Conservation (phyloP, 2,888 invertebrate species). For the Molanna angustata region DNA sequence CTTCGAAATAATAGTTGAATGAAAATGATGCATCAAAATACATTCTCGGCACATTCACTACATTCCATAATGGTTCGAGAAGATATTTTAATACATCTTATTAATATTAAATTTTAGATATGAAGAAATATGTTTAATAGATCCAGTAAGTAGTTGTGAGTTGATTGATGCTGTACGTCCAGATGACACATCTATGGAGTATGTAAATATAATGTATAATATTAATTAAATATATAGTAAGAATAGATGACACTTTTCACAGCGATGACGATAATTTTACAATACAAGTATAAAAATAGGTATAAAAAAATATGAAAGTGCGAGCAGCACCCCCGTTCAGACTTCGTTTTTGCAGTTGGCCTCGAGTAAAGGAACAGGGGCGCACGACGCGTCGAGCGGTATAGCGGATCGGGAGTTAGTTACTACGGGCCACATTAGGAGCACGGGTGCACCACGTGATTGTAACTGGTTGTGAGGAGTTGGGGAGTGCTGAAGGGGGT, state of each 20-base stretch:
- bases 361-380: slow-evolving; percentile 31
- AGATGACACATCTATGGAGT: no score
- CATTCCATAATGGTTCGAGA: no score
- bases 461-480: slow-evolving; percentile 67
- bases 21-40: no score
- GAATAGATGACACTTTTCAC: slow-evolving; percentile 31
- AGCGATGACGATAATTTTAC: slow-evolving; percentile 29
- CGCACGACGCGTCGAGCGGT: slow-evolving; percentile 31
- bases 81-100: no score
- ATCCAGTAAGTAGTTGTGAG: no score
- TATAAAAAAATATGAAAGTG: slow-evolving; percentile 46
- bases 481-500: slow-evolving; percentile 70
- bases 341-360: slow-evolving; percentile 72
- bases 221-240: no score
- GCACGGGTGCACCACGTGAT: slow-evolving; percentile 80
- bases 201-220: no score
- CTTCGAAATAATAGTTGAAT: no score
- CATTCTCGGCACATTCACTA: no score
- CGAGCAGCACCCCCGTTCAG: slow-evolving; percentile 68
- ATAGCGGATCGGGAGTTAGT: slow-evolving; percentile 31
- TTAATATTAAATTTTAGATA: no score
- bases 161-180: no score
- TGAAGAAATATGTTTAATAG: no score
- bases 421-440: slow-evolving; percentile 62
- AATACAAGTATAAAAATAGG: slow-evolving; percentile 27